These are phyloP conservation scores for Thalassaphorura encarpata DNA, from an alignment of 1,140 invertebrate genomes.

Conservation along the genomic window DNA sequence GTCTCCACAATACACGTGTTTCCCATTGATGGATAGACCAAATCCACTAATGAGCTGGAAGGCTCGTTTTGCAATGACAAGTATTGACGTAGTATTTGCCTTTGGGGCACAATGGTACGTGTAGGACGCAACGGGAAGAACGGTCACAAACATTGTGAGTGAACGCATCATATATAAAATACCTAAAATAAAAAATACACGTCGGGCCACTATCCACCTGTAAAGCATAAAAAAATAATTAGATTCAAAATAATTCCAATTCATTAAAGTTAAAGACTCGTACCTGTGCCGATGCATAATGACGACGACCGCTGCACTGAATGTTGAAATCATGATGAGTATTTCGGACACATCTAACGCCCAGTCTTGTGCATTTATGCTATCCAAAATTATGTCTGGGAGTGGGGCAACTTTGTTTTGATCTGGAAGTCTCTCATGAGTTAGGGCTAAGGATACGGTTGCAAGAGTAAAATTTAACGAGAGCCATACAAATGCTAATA, in stretches of 20 bases:
- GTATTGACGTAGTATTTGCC: constrained; percentile 53
- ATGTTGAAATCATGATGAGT: constrained; percentile 68
- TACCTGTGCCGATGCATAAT: constrained; percentile 25
- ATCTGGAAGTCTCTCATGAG: constrained; percentile 75
- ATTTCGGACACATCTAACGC: constrained; percentile 73
- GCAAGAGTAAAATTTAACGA: constrained; percentile 51
- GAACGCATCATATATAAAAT: constrained; percentile 76
- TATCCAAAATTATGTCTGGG: constrained; percentile 69
- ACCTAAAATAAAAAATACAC: constrained; percentile 70
- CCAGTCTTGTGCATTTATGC: constrained; percentile 57
- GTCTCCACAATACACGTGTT: constrained; percentile 61
- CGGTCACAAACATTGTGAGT: constrained; percentile 80
- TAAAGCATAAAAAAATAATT: constrained; percentile 32
- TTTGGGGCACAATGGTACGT: constrained; percentile 78
- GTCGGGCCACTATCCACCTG: constrained; percentile 70
- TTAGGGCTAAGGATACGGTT: constrained; percentile 61
- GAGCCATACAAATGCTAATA: constrained; percentile 51
- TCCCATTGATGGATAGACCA: constrained; percentile 80
- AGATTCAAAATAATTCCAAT: not conserved
- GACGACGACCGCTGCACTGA: constrained; percentile 42
- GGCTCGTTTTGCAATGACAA: constrained; percentile 52
- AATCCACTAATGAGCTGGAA: constrained; percentile 71
- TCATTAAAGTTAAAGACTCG: not conserved
- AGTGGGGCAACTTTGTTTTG: constrained; percentile 50
- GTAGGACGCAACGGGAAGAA: constrained; percentile 64